Base-by-base conservation (phyloP, 2,888 invertebrate genomes). In the Melieria omissa region DNA sequence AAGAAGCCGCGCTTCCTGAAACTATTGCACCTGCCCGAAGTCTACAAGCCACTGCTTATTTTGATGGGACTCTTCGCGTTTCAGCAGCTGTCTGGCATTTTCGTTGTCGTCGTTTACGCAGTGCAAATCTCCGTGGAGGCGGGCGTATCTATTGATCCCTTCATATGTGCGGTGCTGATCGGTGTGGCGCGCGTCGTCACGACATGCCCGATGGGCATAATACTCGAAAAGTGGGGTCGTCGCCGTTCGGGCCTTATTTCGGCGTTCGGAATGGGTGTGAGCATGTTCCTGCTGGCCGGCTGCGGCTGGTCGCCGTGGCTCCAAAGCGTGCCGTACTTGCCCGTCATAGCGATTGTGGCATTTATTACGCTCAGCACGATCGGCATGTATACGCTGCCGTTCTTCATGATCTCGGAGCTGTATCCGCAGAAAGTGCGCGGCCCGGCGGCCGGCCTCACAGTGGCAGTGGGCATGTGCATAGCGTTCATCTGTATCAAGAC, bases 391-490 rank as follows among this genome's bases (percentile, higher is more conserved):
- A 92, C 93, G 0, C 80, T 93, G 65, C 93, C 93, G 0, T 93
- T 93, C 91, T 90, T 92, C 46, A 90, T 93, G 90, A 91, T 92
- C 76, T 93, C 93, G 0, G 93, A 94, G 85, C 88, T 93, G 0
- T 93, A 93, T 80, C 89, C 92, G 0, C 88, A 89, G 1, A 88
- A 88, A 71, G 88, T 89, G 0, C 87, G 92, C 47, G 92, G 92
- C 0, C 80, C 92, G 0, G 93, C 93, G 0, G 91, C 92, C 0
- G 92, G 93, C 0, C 87, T 92, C 9, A 90, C 91, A 65, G 89
- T 92, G 1, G 90, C 90, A n/a, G 89, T 90, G 46, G 90, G 90
- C 0, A 93, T 91, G 80, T 81, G 89, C 5, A 88, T 91, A 2
- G 90, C 91, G 75, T 93, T 93, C 79, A 76, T 88, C 3, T 91